Percentiles rank a stretch among this genome's conserved stretches.
phyloP scores from a whole-genome alignment of 1,140 invertebrate genomes.

The Eciton burchellii region DNA sequence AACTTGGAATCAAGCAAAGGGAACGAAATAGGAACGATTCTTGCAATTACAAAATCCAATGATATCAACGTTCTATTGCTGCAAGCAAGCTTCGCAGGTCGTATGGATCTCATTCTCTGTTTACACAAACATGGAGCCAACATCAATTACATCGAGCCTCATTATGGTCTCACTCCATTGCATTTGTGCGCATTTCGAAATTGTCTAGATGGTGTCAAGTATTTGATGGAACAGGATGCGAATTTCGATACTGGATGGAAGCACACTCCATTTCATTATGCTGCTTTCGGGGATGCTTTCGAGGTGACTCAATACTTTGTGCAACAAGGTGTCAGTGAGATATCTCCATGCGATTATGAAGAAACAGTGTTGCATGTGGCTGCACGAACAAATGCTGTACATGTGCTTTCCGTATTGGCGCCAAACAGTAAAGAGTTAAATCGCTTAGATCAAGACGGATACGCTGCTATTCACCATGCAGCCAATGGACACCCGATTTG shows the following conservation, averaged over 20 bases:
- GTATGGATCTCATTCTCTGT: slow-evolving; percentile 87
- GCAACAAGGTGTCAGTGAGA: slow-evolving; percentile 88
- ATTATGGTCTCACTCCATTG: slow-evolving; percentile 89
- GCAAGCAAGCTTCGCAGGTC: slow-evolving; percentile 90
- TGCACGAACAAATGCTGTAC: slow-evolving; percentile 90
- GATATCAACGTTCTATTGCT: slow-evolving; percentile 90
- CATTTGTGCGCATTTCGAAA: slow-evolving; percentile 92
- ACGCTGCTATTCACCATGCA: slow-evolving; percentile 91
- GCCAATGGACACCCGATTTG: slow-evolving; percentile 91
- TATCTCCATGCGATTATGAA: slow-evolving; percentile 85
- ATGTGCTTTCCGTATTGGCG: slow-evolving; percentile 90
- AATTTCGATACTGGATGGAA: slow-evolving; percentile 88
- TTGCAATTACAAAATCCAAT: slow-evolving; percentile 85
- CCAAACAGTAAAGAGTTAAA: slow-evolving; percentile 90
- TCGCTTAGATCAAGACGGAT: slow-evolving; percentile 89
- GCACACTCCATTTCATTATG: slow-evolving; percentile 92
- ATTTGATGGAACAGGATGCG: slow-evolving; percentile 89
- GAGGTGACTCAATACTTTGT: slow-evolving; percentile 90
- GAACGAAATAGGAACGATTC: slow-evolving; percentile 84
- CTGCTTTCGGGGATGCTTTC: slow-evolving; percentile 91
- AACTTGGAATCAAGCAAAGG: slow-evolving; percentile 89
- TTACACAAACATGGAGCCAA: slow-evolving; percentile 89
- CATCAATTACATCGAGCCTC: slow-evolving; percentile 88
- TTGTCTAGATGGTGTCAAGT: slow-evolving; percentile 89
- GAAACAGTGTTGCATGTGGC: slow-evolving; percentile 92